Evolutionary conservation across 2,888 invertebrate genomes (phyloP), one percentile per base, ranked within the genome.

Genomic region (Spodoptera exigua): DNA sequence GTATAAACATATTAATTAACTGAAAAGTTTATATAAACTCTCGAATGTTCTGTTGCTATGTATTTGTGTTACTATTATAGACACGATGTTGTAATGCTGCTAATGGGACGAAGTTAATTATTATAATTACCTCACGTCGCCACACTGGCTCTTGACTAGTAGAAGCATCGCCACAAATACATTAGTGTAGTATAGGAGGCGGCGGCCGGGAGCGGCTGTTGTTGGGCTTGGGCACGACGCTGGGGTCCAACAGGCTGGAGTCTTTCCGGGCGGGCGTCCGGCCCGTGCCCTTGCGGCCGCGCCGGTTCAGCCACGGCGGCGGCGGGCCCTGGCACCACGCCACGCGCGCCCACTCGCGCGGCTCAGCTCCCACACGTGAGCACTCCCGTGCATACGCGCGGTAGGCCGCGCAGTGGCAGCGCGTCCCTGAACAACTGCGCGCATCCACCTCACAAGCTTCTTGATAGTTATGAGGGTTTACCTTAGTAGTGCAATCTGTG

Each of bases 381-480:
- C 99, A 99, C 87, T 98, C 98, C 71, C 98, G 96, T 0, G 97
- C 97, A 84, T 98, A 99, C 2, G 98, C 98, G 54, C 96, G 96
- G 81, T 98, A 96, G 64, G 98, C 97, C 75, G 98, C 98, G 88
- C 99, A 99, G 86, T 98, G 97, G 80, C 99, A 99, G 80, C 95
- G 95, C 59, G 95, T 95, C 12, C 95, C 95, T 2, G 97, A 96
- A 87, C 98, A 99, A 82, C 98, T 97, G 84, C 98, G 98, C 92
- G 98, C 97, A 85, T 98, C 98, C 86, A 97, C 94, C 77, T 96
- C 95, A 86, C 99, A 99, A 10, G 98, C 97, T 84, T 97, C 97
- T 85, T 96, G 97, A 86, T 98, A 99, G 83, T 97, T 96, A 67
- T 95, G 95, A 27, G 97, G 97, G 85, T 97, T 97, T 62, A 98